Evolutionary conservation across 37 sponge, comb jelly and placozoan genomes (phyloP).

Genomic region (Haliclona indistincta): DNA sequence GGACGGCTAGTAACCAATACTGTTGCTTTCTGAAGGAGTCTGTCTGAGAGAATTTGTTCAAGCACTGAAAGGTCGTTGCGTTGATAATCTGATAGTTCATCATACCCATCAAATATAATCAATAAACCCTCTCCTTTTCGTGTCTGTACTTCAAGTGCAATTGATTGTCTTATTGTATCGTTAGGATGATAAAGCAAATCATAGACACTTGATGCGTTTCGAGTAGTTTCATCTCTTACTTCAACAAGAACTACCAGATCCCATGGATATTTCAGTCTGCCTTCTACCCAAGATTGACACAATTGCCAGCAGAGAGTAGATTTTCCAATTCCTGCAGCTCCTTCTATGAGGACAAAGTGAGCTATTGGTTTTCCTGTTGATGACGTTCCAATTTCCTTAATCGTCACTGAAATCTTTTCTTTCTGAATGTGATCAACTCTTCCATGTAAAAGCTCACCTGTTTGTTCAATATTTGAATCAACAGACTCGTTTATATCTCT

Average conservation of each 20-base stretch:
- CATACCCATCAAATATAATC: constrained; percentile 29
- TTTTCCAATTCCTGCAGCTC: constrained; percentile 30
- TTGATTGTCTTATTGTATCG: not conserved
- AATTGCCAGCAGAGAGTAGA: constrained; percentile 2
- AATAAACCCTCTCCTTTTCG: not conserved
- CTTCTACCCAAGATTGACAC: constrained; percentile 5
- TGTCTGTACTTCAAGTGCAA: not conserved
- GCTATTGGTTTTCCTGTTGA: too few relatives aligned
- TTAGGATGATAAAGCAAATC: constrained; percentile 8
- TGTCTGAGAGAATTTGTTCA: not conserved
- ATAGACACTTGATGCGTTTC: not conserved
- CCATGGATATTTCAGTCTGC: not conserved
- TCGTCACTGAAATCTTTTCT: too few relatives aligned
- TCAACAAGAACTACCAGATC: constrained; percentile 1
- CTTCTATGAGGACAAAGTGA: too few relatives aligned
- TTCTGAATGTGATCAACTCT: too few relatives aligned
- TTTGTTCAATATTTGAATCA: too few relatives aligned
- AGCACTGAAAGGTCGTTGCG: not conserved
- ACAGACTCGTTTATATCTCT: too few relatives aligned
- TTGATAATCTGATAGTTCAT: constrained; percentile 8
- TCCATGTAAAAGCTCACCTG: too few relatives aligned
- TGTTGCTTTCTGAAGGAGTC: not conserved
- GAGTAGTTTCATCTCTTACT: not conserved
- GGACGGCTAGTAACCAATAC: constrained; percentile 25
- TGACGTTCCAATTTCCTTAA: too few relatives aligned